Evolutionary conservation across 2,113 vertebrate genomes (phyloP).

Genomic region (Crotalus viridis): DNA sequence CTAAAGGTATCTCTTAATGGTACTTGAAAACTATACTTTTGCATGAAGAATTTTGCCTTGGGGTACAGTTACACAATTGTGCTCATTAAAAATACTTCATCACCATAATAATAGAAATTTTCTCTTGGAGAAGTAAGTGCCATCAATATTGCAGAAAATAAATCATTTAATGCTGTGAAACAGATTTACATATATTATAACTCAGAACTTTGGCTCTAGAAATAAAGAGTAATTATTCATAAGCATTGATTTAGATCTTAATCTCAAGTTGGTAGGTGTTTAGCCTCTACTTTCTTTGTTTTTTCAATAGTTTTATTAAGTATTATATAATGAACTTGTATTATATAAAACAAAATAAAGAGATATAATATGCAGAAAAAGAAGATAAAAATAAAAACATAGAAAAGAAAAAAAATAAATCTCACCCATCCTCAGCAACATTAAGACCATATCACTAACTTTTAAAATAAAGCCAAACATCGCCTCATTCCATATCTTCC

Average conservation of each 20-base stretch:
- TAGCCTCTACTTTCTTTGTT: not conserved
- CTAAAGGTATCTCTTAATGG: conserved; percentile 56
- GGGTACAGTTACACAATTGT: conserved; percentile 73
- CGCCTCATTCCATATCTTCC: not conserved
- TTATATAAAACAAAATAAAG: not conserved
- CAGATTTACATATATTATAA: conserved; percentile 35
- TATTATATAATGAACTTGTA: not conserved
- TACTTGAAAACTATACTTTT: conserved; percentile 54
- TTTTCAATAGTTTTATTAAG: not conserved
- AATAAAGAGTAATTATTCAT: conserved; percentile 8
- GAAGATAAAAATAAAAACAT: not conserved
- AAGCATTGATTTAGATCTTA: not conserved
- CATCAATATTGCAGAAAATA: conserved; percentile 55
- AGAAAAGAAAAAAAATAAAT: not conserved
- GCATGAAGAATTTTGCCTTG: conserved; percentile 68
- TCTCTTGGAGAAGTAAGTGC: conserved; percentile 65
- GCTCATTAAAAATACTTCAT: conserved; percentile 74
- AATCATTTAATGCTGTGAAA: conserved; percentile 48
- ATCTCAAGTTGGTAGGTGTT: not conserved
- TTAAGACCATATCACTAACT: not conserved
- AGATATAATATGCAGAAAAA: not conserved
- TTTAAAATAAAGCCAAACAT: not conserved
- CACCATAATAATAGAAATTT: conserved; percentile 77
- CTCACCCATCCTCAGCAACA: not conserved
- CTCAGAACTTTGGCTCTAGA: conserved; percentile 25